Percentiles rank a stretch among this genome's conserved stretches.
These are phyloP conservation scores for Pipistrellus kuhlii DNA, from an alignment of 2,797 vertebrate species.

Conservation along the genomic window DNA sequence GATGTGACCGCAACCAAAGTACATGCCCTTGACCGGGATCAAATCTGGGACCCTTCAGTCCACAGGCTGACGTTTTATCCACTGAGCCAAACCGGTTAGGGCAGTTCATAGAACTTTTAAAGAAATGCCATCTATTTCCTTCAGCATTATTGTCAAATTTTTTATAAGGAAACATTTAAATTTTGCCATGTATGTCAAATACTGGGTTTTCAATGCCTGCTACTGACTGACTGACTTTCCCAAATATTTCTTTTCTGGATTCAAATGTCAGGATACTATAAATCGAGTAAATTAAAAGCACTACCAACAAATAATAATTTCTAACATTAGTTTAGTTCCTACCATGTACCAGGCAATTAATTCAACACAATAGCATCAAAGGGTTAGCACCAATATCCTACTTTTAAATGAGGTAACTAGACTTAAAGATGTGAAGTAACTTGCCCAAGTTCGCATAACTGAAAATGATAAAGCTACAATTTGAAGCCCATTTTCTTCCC, in stretches of 20 bases:
- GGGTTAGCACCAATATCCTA: background rate
- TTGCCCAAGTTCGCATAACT: background rate
- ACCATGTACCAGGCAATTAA: background rate
- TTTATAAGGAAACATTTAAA: background rate
- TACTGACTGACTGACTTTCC: background rate
- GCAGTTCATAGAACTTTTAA: background rate
- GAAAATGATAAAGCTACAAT: background rate
- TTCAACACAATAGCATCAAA: background rate
- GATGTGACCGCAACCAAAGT: no score
- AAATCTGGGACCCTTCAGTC: no score
- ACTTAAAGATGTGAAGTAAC: background rate
- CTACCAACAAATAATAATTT: background rate
- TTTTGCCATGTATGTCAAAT: constrained; percentile 18
- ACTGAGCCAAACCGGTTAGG: no score
- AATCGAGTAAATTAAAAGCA: background rate
- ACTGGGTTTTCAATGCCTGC: background rate
- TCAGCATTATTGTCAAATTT: background rate
- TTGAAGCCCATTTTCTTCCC: constrained; percentile 5
- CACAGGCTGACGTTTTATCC: no score
- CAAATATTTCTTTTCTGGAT: constrained; percentile 25
- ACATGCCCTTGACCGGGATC: no score
- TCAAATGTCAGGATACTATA: background rate
- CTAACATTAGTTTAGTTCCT: background rate
- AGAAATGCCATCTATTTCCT: background rate
- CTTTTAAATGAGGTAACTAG: background rate